phyloP scores from a whole-genome alignment of 2,888 invertebrate species.

The Mechanitis mazaeus region DNA sequence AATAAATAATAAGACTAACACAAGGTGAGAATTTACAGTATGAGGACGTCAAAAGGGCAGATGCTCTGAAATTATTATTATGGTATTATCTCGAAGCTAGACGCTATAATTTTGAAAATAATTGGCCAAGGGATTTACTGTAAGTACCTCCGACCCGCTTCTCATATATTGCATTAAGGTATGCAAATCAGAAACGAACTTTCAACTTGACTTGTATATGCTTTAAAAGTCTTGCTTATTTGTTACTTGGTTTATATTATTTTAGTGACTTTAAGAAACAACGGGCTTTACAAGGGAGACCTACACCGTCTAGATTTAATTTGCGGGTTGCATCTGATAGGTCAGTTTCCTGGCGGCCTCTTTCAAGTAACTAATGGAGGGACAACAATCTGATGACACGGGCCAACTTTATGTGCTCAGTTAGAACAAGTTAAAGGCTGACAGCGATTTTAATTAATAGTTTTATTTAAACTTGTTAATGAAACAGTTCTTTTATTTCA shows the following conservation, averaged over 20 bases:
- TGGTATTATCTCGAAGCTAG: constrained; percentile 29
- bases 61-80: constrained; percentile 32
- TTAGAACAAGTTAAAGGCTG: constrained; percentile 14
- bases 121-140: constrained; percentile 47
- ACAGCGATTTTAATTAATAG: constrained; percentile 18
- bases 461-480: not conserved
- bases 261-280: not conserved
- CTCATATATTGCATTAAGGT: constrained; percentile 30
- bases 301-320: not conserved
- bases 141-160: constrained; percentile 36
- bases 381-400: constrained; percentile 42
- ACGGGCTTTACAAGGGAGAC: not conserved
- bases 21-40: constrained; percentile 31
- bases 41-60: constrained; percentile 28
- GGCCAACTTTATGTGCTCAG: constrained; percentile 40
- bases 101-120: constrained; percentile 45
- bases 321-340: constrained; percentile 3
- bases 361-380: constrained; percentile 42
- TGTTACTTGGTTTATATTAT: not conserved
- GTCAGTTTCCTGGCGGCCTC: constrained; percentile 31
- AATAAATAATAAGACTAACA: constrained; percentile 26
- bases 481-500: too few relatives aligned
- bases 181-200: constrained; percentile 37
- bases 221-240: not conserved
- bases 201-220: constrained; percentile 27